Base-by-base conservation (phyloP, 2,888 invertebrate species). In the Hybos culiciformis region DNA sequence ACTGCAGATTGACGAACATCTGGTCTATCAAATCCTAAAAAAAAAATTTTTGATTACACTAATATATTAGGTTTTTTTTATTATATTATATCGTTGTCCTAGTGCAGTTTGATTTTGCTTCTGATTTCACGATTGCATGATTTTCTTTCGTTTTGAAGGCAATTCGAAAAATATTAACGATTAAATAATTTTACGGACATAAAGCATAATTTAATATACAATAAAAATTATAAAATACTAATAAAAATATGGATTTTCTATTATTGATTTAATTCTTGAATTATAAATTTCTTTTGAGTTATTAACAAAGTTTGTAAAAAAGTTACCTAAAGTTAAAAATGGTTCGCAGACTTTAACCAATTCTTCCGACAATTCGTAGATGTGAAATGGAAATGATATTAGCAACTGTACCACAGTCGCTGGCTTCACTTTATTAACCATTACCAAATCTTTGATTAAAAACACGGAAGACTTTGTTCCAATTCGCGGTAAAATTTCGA, bases 401-500 rank as follows among this genome's bases (percentile, higher is more conserved):
- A 82, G 68, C 26, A 82, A 63, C 31, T 79, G 75, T 5, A 79
- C 70, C 0, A 80, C 72, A 0, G 75, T 74, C 3, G 77, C 72
- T 19, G 78, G 76, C 53, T 78, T 78, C 0, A 80, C 71, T 65
- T 74, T 68, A 19, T 69, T 68, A 23, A 74, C 71, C 20, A 75
- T 58, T 2, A 82, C 74, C 34, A 83, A 61, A 52, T 80, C 74
- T 46, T 75, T 70, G 23, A 80, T 75, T 39, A 83, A 72, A 36
- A 74, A 63, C 1, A 78, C 77, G 3, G 80, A 74, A 1, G 75
- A 75, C 23, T 72, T 73, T 7, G 78, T 80, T 33, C 80, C 75
- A 20, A 78, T 74, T 53, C 80, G 76, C 1, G 83, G 82, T 24
- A 83, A 67, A 1, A 79, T 72, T 57, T 83, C 82, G 50, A 81